These are phyloP conservation scores for Drosophila watanabei DNA, from an alignment of 1,140 invertebrate species.

Conservation along the genomic window DNA sequence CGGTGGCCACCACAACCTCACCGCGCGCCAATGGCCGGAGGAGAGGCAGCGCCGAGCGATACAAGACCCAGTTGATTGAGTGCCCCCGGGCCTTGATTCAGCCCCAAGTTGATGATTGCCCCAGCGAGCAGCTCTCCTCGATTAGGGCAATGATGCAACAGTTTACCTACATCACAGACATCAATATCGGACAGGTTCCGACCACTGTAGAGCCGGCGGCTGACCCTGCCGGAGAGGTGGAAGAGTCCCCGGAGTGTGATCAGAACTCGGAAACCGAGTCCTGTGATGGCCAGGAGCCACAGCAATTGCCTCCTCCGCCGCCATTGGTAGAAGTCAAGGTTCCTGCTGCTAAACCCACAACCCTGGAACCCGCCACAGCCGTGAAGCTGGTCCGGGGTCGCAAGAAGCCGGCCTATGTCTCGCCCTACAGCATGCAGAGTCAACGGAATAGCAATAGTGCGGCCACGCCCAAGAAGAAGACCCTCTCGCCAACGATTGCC, in stretches of 20 bases:
- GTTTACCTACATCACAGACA: conserved; percentile 72
- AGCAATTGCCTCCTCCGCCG: conserved; percentile 33
- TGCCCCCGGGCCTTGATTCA: conserved; percentile 59
- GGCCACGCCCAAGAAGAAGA: conserved; percentile 57
- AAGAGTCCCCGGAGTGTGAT: conserved; percentile 81
- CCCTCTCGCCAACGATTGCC: conserved; percentile 67
- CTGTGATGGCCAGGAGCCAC: conserved; percentile 59
- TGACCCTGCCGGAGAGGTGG: conserved; percentile 52
- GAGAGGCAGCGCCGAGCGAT: conserved; percentile 71
- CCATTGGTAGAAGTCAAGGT: conserved; percentile 6
- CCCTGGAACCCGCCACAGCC: conserved; percentile 64
- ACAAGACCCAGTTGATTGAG: conserved; percentile 78
- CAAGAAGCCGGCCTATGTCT: conserved; percentile 90
- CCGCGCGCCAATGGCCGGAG: conserved; percentile 57
- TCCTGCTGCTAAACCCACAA: conserved; percentile 15
- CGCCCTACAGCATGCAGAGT: conserved; percentile 86
- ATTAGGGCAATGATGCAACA: conserved; percentile 77
- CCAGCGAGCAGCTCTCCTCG: conserved; percentile 86
- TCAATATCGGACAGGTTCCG: conserved; percentile 49
- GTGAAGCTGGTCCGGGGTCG: conserved; percentile 91
- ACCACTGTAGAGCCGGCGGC: conserved; percentile 69
- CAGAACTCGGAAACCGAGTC: conserved; percentile 87
- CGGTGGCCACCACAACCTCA: conserved; percentile 29
- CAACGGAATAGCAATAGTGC: conserved; percentile 72
- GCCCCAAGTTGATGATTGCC: conserved; percentile 85